phyloP scores from a whole-genome alignment of 2,797 vertebrate genomes.

The Mycteria americana region DNA sequence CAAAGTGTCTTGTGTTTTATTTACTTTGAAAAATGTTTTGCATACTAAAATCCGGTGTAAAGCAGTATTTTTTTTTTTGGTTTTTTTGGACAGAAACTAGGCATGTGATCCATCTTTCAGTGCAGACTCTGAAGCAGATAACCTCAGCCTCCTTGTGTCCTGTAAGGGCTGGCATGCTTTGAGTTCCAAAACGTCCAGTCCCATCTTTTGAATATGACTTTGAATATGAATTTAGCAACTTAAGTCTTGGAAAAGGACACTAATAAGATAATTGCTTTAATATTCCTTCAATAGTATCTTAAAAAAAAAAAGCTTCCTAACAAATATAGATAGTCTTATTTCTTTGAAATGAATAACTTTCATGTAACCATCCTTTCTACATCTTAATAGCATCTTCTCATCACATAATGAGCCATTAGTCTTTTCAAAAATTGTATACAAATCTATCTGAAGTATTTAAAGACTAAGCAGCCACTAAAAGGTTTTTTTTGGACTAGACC shows the following conservation, averaged over 20 bases:
- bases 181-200: not conserved
- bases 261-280: not conserved
- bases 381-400: not conserved
- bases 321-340: not conserved
- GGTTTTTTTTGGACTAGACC: not conserved
- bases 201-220: not conserved
- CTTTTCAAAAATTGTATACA: not conserved
- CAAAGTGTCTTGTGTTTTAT: not conserved
- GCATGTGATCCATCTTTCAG: not conserved
- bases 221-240: not conserved
- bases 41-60: not conserved
- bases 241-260: not conserved
- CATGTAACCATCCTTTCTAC: not conserved
- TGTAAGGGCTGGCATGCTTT: not conserved
- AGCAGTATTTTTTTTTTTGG: not conserved
- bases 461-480: not conserved
- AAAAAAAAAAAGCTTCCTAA: not conserved
- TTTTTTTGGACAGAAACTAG: not conserved
- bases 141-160: not conserved
- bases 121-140: not conserved
- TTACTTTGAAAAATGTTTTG: not conserved
- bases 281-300: not conserved
- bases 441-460: not conserved
- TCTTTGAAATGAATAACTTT: not conserved
- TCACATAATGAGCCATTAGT: not conserved